These are phyloP conservation scores for Arctopsyche grandis DNA, from an alignment of 1,140 invertebrate genomes.

Conservation along the genomic window DNA sequence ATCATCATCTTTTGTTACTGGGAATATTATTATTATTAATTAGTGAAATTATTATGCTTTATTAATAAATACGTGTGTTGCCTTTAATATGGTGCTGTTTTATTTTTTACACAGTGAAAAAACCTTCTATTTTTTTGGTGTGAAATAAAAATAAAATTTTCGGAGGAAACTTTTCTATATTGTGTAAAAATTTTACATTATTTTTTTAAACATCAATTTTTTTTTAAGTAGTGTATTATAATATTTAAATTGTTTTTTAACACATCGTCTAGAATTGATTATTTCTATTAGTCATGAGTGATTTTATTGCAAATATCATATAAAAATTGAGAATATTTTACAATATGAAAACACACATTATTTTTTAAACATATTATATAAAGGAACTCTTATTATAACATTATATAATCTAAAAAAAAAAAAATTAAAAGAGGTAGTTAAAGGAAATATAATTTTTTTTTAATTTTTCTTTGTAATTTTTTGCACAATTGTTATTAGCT, in stretches of 20 bases:
- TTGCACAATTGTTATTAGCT: too few relatives aligned
- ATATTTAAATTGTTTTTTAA: too few relatives aligned
- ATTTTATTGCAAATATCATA: not conserved
- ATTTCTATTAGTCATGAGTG: not conserved
- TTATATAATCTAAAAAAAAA: not conserved
- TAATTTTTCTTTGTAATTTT: too few relatives aligned
- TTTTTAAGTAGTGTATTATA: not conserved
- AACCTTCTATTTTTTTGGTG: not conserved
- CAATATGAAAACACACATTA: too few relatives aligned
- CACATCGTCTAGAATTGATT: not conserved
- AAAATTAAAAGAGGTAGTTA: conserved; percentile 8
- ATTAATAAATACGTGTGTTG: conserved; percentile 55
- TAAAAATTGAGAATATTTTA: not conserved
- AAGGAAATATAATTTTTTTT: not conserved
- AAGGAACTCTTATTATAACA: not conserved
- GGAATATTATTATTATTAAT: conserved; percentile 24
- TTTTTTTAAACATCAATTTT: not conserved
- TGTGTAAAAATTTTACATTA: not conserved
- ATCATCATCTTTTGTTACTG: conserved; percentile 50
- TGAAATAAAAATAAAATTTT: not conserved
- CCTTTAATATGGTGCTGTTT: conserved; percentile 50
- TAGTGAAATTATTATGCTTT: conserved; percentile 52
- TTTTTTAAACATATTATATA: conserved; percentile 6
- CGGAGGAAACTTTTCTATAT: not conserved
- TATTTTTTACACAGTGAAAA: conserved; percentile 42